These are phyloP conservation scores for Shinisaurus crocodilurus DNA, from an alignment of 2,113 vertebrate genomes.

Conservation along the genomic window DNA sequence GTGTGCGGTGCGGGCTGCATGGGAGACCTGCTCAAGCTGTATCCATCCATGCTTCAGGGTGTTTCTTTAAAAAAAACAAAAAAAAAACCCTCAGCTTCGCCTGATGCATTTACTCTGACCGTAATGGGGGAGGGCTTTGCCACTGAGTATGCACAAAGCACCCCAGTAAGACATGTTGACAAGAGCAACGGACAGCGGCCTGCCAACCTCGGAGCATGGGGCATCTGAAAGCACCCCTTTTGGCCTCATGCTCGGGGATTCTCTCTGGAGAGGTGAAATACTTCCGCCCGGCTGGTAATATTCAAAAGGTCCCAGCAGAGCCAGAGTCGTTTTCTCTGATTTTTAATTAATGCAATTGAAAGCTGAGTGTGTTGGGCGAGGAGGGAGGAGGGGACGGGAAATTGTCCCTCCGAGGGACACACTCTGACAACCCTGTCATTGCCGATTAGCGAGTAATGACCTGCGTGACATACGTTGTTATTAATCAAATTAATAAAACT, in stretches of 20 bases:
- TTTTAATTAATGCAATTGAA: slow-evolving; percentile 66
- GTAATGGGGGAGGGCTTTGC: not conserved
- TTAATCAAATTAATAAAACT: slow-evolving; percentile 78
- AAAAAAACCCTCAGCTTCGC: not conserved
- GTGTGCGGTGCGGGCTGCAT: too few relatives aligned
- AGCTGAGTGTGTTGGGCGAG: slow-evolving; percentile 41
- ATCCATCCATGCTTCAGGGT: too few relatives aligned
- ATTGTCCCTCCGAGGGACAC: slow-evolving; percentile 66
- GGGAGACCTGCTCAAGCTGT: not conserved
- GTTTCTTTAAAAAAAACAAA: too few relatives aligned
- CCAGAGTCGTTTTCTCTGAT: slow-evolving; percentile 29
- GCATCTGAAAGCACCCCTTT: not conserved
- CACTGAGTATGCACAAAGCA: not conserved
- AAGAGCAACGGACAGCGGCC: too few relatives aligned
- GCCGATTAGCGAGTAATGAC: slow-evolving; percentile 77
- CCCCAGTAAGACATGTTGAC: too few relatives aligned
- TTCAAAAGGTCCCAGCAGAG: not conserved
- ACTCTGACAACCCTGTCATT: slow-evolving; percentile 74
- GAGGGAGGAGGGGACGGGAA: slow-evolving; percentile 43
- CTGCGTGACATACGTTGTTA: slow-evolving; percentile 72
- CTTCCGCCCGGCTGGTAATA: not conserved
- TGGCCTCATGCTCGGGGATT: not conserved
- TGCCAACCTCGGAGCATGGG: not conserved
- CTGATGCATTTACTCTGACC: not conserved
- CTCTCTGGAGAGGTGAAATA: not conserved